These are phyloP conservation scores for Yponomeuta cagnagella DNA, from an alignment of 2,888 invertebrate species.

Conservation along the genomic window DNA sequence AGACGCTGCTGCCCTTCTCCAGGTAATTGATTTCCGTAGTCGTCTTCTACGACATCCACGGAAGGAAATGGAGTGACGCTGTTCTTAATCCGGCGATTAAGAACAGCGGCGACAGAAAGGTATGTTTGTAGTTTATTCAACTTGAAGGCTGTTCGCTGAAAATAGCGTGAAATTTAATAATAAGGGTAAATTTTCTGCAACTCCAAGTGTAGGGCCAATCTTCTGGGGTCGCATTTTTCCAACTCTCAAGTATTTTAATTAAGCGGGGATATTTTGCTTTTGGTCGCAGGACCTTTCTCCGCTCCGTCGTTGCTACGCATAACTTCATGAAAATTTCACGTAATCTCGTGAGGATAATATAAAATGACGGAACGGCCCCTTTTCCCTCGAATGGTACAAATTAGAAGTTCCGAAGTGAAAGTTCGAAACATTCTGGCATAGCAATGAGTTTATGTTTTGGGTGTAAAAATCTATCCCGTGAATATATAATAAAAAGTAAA, in stretches of 20 bases:
- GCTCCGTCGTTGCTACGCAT: not conserved
- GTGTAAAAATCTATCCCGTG: no score
- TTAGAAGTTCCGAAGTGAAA: not conserved
- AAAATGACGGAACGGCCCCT: not conserved
- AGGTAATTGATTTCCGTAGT: no score
- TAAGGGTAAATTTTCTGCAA: not conserved
- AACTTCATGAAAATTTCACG: conserved; percentile 12
- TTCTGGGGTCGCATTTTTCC: not conserved
- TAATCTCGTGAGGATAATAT: conserved; percentile 8
- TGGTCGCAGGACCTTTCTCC: not conserved
- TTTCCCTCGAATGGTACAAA: not conserved
- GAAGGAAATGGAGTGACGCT: no score
- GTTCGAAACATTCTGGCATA: not conserved
- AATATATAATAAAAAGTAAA: no score
- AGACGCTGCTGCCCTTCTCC: no score
- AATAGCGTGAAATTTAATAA: not conserved
- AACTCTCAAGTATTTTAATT: conserved; percentile 13
- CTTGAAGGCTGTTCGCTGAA: not conserved
- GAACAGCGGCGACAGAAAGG: no score
- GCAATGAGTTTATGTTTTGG: not conserved
- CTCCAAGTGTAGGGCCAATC: not conserved
- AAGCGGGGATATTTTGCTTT: conserved; percentile 1
- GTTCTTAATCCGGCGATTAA: no score
- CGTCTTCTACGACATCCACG: no score
- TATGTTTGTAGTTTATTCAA: not conserved